Evolutionary conservation across 2,113 vertebrate species (phyloP), one percentile per base, ranked within the genome.

Genomic region (Callospermophilus lateralis): DNA sequence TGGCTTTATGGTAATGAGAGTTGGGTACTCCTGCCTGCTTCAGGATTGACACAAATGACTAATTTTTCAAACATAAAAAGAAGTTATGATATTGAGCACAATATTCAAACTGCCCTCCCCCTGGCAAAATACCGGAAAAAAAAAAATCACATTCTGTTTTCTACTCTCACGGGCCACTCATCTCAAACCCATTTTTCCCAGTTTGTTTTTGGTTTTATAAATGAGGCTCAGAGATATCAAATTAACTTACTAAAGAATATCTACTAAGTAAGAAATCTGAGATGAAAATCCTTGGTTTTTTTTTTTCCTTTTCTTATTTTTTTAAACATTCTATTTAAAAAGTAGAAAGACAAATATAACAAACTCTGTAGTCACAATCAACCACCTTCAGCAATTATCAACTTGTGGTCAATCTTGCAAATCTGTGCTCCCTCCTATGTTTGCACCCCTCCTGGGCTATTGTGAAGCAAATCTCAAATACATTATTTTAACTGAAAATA

Each of bases 201-300:
- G 11, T 76, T 76, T 94, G 2, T 80, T 97, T 91, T 89, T 45
- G 76, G 13, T 84, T 89, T 96, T 95, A 77, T 65, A 94, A 90
- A 72, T 61, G 39, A 96, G n/a, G 2, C 3, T 51, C 53, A 94
- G 61, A 93, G 55, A 74, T 15, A 68, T 80, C 74, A 78, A 53
- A 78, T 90, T 92, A 84, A 93, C 70, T 87, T 94, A 42, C 8
- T 79, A n/a, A 85, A 85, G 26, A 26, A 65, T 3, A n/a, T 51
- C 48, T 88, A 93, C 45, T 89, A 90, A 86, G 17, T 55, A 84
- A 37, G 37, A 94, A 95, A 93, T 67, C 58, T 90, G 67, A 92
- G 92, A 76, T 73, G 34, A 92, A 95, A 96, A 89, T 87, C 20
- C 68, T 91, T 19, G 20, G 0, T 34, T 78, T 93, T 74, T 39